Percentiles rank a stretch among this genome's conserved stretches.
Conservation (phyloP, 2,113 vertebrate species). For the Xenopus laevis region DNA sequence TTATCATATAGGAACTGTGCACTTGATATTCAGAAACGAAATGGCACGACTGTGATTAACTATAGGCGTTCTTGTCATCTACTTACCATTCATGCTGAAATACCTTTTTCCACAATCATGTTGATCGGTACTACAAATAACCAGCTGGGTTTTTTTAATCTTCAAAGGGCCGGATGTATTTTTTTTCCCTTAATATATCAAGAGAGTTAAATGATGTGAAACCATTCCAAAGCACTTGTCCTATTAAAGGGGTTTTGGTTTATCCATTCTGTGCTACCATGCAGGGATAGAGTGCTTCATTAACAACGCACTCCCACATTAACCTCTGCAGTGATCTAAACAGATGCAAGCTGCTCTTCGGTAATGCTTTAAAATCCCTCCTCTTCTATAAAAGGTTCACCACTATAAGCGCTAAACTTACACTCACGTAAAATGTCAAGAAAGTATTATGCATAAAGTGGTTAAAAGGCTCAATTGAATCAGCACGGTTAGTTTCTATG, state of each 20-base stretch:
- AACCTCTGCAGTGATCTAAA: conserved; percentile 1
- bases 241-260: neutral
- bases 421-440: neutral
- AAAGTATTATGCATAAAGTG: neutral
- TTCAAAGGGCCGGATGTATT: conserved; percentile 49
- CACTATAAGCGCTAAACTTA: neutral
- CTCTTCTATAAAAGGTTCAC: neutral
- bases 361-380: neutral
- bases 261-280: conserved; percentile 3
- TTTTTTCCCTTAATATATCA: neutral
- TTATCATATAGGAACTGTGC: no score
- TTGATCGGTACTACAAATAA: conserved; percentile 65
- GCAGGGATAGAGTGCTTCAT: neutral
- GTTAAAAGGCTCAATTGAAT: conserved; percentile 21
- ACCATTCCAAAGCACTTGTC: neutral
- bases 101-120: conserved; percentile 71
- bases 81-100: conserved; percentile 78
- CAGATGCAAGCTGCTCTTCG: neutral
- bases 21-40: no score
- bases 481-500: conserved; percentile 71
- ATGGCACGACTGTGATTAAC: neutral
- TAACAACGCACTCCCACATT: conserved; percentile 16
- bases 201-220: neutral
- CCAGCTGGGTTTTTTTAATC: conserved; percentile 62
- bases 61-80: neutral